Percentiles rank a stretch among this genome's conserved stretches.
Conservation (phyloP, 30 jellyfish, hydroid and myxozoan species). For the Aurelia sp. region DNA sequence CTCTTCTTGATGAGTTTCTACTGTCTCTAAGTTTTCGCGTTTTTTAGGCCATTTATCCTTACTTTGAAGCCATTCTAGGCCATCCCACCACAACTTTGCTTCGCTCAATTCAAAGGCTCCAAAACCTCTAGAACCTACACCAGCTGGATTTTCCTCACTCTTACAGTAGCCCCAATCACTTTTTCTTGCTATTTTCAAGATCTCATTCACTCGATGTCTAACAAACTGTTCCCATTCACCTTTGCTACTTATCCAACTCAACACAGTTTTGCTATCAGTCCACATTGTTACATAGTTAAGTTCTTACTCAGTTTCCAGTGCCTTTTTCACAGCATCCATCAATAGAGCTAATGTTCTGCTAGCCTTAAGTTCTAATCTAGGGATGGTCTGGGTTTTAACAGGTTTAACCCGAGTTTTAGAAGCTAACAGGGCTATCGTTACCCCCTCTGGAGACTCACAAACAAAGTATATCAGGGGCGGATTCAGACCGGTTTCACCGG, state of each 20-base stretch:
- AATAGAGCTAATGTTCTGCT: neutral
- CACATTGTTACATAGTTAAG: neutral
- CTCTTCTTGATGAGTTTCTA: neutral
- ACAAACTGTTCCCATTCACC: constrained; percentile 13
- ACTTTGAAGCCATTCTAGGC: too few species aligned
- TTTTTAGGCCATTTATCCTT: too few species aligned
- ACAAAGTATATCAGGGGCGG: too few species aligned
- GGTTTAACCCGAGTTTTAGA: constrained; percentile 15
- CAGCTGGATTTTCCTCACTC: neutral
- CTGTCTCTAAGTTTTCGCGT: too few species aligned
- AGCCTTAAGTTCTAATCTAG: constrained; percentile 6
- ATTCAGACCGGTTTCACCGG: too few species aligned
- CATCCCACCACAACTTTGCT: too few species aligned
- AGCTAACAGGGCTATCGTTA: neutral
- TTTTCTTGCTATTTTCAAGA: too few species aligned
- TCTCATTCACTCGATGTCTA: too few species aligned
- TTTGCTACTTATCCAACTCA: constrained; percentile 16
- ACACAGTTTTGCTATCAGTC: constrained; percentile 14
- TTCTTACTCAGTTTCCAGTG: neutral
- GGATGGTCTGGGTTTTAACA: constrained; percentile 5
- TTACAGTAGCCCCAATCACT: too few species aligned
- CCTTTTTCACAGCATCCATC: neutral
- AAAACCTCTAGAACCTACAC: too few species aligned
- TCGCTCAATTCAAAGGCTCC: too few species aligned
- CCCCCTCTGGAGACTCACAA: constrained; percentile 5